phyloP scores from a whole-genome alignment of 2,888 invertebrate species.

The Lycia hirtaria region DNA sequence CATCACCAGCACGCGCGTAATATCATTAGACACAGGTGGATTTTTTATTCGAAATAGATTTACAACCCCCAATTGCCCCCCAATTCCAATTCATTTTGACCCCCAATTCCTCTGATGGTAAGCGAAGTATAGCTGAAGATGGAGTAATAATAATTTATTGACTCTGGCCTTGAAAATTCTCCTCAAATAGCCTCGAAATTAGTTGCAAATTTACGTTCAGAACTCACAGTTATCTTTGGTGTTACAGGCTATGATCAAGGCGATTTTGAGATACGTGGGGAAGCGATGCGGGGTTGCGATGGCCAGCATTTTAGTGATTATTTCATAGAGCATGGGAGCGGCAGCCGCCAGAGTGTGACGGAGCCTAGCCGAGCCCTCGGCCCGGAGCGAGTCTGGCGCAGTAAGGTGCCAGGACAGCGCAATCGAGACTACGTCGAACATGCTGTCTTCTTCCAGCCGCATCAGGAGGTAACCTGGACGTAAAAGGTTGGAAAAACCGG shows the following conservation, averaged over 20 bases:
- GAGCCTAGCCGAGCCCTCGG: conserved; percentile 36
- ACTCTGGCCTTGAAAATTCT: too few relatives aligned
- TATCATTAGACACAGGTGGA: too few relatives aligned
- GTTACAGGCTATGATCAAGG: conserved; percentile 62
- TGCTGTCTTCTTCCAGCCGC: conserved; percentile 57
- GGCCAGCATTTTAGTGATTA: conserved; percentile 63
- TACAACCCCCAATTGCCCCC: too few relatives aligned
- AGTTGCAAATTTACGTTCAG: too few relatives aligned
- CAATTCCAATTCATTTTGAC: too few relatives aligned
- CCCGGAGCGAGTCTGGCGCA: conserved; percentile 51
- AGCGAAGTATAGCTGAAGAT: too few relatives aligned
- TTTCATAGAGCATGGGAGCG: conserved; percentile 52
- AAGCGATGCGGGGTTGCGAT: conserved; percentile 54
- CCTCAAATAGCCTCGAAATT: too few relatives aligned
- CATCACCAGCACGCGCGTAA: too few relatives aligned
- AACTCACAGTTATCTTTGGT: conserved; percentile 33
- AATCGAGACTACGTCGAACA: conserved; percentile 59
- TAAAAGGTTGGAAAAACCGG: too few relatives aligned
- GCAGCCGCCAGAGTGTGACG: conserved; percentile 55
- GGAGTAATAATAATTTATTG: too few relatives aligned
- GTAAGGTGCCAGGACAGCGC: conserved; percentile 66
- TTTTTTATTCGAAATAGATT: too few relatives aligned
- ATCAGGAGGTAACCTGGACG: conserved; percentile 66
- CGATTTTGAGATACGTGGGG: conserved; percentile 57
- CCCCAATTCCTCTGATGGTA: too few relatives aligned